Base-by-base conservation (phyloP, 2,797 vertebrate genomes). In the Aldrovandia affinis region DNA sequence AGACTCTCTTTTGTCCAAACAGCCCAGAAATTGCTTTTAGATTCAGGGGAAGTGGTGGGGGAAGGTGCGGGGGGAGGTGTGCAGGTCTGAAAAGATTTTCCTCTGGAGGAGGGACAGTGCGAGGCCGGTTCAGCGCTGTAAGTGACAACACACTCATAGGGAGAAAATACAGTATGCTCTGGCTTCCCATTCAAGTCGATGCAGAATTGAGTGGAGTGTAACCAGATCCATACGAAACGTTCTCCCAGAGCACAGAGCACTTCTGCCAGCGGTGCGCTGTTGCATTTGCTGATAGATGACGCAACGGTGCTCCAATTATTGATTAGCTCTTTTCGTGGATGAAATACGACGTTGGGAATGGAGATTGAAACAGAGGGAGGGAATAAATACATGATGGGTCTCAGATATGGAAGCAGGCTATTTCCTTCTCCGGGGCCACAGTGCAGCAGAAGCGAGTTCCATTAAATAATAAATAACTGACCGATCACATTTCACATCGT, bases 261-360 rank as follows among this genome's bases (percentile, higher is more conserved):
- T 47, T n/a, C 22, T 39, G 15, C 57, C 33, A 8, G 25, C 28
- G 25, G 12, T 15, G 59, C 57, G 5, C 20, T 8, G 39, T 54
- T 14, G 15, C 50, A 73, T 12, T 36, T 54, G 15, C 68, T 47
- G 68, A 61, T 52, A 52, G 78, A 73, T 84, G 78, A 73, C 9
- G 61, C 44, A 20, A 7, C 0, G n/a, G 36, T 33, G 50, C 44
- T 70, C 28, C 6, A 42, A 30, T 44, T 70, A 84, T 80, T 30
- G 83, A 84, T 57, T 30, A 20, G 28, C 68, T 84, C 59, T 80
- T 15, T 42, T 80, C 68, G 28, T 30, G 83, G 54, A 36, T 44
- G 57, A 36, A 50, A 63, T 55, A 80, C 39, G 44, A 84, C 20
- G 59, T 50, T 18, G 65, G 59, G n/a, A 52, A 42, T n/a, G 33